A percentile compares a stretch with the other conserved stretches of the same genome.
Evolutionary conservation across 2,797 vertebrate genomes (phyloP).

Genomic region (Aplochiton taeniatus): DNA sequence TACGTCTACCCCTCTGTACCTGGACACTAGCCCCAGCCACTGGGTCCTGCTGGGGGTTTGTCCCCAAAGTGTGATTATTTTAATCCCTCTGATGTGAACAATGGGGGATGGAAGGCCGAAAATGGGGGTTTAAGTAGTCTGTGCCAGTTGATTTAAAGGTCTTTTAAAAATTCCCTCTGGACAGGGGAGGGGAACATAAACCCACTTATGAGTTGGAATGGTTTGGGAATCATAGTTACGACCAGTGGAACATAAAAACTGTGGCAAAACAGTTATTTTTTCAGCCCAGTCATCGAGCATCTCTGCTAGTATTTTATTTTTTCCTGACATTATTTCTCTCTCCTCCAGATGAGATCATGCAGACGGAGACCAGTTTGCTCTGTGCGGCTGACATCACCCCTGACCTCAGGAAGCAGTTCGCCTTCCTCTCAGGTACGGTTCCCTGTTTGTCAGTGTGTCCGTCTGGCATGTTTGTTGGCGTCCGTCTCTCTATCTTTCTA

Average conservation of each 20-base stretch:
- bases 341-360: slow-evolving; percentile 96
- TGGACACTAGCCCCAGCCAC: background rate
- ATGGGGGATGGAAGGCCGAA: slow-evolving; percentile 2
- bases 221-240: too few relatives aligned
- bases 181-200: too few relatives aligned
- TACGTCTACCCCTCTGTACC: background rate
- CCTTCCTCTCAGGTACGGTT: slow-evolving; percentile 90
- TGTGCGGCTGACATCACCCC: slow-evolving; percentile 89
- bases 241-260: too few relatives aligned
- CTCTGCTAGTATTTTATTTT: too few relatives aligned
- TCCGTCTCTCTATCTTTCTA: background rate
- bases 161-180: background rate
- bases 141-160: background rate
- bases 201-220: too few relatives aligned
- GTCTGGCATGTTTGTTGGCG: background rate
- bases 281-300: too few relatives aligned
- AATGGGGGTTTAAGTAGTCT: background rate
- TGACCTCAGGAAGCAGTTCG: slow-evolving; percentile 91
- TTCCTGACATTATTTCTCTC: slow-evolving; percentile 1
- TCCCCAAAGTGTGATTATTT: slow-evolving; percentile 47
- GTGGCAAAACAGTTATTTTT: too few relatives aligned
- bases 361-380: slow-evolving; percentile 87
- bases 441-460: slow-evolving; percentile 5
- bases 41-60: slow-evolving; percentile 9
- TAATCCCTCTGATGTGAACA: slow-evolving; percentile 31